These are phyloP conservation scores for Heteromurus nitidus DNA, from an alignment of 2,888 invertebrate species.

Conservation along the genomic window DNA sequence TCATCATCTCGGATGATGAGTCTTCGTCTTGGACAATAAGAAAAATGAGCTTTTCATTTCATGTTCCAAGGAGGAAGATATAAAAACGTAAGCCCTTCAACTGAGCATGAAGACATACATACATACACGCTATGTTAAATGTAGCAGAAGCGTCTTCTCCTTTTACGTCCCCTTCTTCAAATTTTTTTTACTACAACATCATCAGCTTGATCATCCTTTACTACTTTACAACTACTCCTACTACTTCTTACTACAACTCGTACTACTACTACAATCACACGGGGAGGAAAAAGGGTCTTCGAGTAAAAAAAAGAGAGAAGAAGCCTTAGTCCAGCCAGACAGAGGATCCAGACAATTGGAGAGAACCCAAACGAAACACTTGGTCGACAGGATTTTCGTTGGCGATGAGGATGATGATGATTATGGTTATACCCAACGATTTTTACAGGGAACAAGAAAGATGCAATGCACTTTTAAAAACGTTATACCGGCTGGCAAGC, in stretches of 20 bases:
- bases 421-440: not conserved
- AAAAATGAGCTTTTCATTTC: not conserved
- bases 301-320: not conserved
- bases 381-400: conserved; percentile 37
- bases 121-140: no score
- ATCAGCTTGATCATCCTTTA: not conserved
- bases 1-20: no score
- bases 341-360: conserved; percentile 51
- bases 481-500: conserved; percentile 52
- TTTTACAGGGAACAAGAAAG: not conserved
- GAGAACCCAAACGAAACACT: conserved; percentile 12
- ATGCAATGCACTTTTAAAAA: not conserved
- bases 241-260: conserved; percentile 25
- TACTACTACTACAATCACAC: not conserved
- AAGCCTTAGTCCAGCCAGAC: conserved; percentile 17
- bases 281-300: not conserved
- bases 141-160: conserved; percentile 21
- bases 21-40: not conserved
- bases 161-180: conserved; percentile 31
- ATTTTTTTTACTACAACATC: conserved; percentile 45
- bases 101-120: no score
- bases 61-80: no score
- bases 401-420: conserved; percentile 23
- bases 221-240: conserved; percentile 38
- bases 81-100: no score